A percentile compares a stretch with the other conserved stretches of the same genome.
Conservation (phyloP, 2,797 vertebrate species). For the Paedocypris micromegethes region DNA sequence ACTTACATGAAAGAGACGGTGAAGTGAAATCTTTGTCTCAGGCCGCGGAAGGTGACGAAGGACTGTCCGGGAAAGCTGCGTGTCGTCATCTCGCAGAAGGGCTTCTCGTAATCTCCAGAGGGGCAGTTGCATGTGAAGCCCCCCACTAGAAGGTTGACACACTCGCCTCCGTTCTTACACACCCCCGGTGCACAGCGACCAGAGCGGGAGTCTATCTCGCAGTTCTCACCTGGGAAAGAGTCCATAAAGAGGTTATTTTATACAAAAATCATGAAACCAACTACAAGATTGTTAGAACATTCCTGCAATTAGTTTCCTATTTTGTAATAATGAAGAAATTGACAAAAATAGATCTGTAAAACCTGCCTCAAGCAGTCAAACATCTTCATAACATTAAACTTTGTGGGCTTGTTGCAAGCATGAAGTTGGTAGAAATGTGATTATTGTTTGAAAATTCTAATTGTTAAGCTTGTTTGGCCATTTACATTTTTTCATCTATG, state of each 20-base stretch:
- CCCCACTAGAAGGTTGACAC: conserved; percentile 85
- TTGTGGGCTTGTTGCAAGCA: too few relatives aligned
- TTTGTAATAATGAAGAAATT: too few relatives aligned
- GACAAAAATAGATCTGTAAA: too few relatives aligned
- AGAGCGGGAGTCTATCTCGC: conserved; percentile 81
- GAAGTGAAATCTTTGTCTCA: conserved; percentile 96
- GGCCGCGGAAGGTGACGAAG: conserved; percentile 93
- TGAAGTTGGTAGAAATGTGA: too few relatives aligned
- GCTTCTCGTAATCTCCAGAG: conserved; percentile 80
- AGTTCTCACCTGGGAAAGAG: conserved; percentile 79
- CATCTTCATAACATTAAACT: too few relatives aligned
- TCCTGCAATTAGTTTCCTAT: too few relatives aligned
- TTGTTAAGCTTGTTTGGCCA: too few relatives aligned
- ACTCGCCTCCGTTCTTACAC: conserved; percentile 91
- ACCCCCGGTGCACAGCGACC: conserved; percentile 84
- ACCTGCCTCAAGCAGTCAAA: too few relatives aligned
- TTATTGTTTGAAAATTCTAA: too few relatives aligned
- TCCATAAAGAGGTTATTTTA: background rate
- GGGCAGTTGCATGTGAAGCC: conserved; percentile 92
- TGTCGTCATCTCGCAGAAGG: conserved; percentile 94
- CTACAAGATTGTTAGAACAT: too few relatives aligned
- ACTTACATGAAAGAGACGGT: conserved; percentile 89
- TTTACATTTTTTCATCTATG: too few relatives aligned
- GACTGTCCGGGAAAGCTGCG: conserved; percentile 91
- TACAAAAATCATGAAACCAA: too few relatives aligned